These are phyloP conservation scores for Sipha flava DNA, from an alignment of 1,140 invertebrate genomes.

Conservation along the genomic window DNA sequence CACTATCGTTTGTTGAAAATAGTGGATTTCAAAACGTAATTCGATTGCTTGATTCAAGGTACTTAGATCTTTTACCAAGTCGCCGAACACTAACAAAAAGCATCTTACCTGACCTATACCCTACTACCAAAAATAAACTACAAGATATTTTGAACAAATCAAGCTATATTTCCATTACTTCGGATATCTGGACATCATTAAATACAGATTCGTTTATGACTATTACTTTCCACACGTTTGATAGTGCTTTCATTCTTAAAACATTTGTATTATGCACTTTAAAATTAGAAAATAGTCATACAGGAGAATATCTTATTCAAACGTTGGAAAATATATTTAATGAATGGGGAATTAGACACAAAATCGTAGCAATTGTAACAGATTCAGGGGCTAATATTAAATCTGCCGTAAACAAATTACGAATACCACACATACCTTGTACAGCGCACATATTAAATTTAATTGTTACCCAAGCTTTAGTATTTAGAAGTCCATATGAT, in stretches of 20 bases:
- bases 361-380: background rate
- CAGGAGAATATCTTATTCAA: background rate
- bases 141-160: background rate
- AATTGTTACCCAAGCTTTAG: background rate
- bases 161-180: background rate
- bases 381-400: background rate
- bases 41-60: background rate
- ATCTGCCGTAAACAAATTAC: background rate
- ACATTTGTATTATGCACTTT: background rate
- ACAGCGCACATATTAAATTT: background rate
- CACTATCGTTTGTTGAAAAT: background rate
- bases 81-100: background rate
- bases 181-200: background rate
- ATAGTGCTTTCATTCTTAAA: background rate
- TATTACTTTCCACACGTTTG: background rate
- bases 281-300: background rate
- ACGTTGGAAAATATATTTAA: background rate
- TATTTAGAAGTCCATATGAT: background rate
- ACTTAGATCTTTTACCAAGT: background rate
- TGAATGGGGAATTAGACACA: background rate
- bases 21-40: conserved; percentile 2
- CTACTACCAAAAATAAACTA: background rate
- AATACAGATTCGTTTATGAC: background rate
- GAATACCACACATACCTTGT: background rate
- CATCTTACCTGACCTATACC: background rate